phyloP scores from a whole-genome alignment of 1,140 invertebrate genomes.

The Eupristina koningsbergeri region DNA sequence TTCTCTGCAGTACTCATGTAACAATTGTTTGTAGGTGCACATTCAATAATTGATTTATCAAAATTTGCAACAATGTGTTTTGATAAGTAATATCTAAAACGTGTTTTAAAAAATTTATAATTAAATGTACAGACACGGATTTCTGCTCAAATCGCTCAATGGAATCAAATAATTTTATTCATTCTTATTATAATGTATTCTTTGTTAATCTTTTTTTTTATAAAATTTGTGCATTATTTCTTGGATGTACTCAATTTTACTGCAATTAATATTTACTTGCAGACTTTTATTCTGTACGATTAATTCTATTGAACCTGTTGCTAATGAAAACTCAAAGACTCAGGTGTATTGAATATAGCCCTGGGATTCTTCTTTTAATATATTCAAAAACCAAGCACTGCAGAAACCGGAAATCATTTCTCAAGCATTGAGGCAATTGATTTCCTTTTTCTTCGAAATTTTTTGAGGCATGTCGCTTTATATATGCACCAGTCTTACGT shows the following conservation, averaged over 20 bases:
- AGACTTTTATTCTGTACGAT: neutral
- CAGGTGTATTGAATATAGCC: neutral
- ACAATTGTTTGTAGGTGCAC: no score
- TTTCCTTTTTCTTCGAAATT: neutral
- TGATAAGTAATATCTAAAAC: no score
- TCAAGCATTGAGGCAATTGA: conserved; percentile 2
- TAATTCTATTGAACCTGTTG: neutral
- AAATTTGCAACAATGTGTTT: no score
- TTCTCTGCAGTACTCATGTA: no score
- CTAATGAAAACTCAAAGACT: neutral
- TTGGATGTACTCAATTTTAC: neutral
- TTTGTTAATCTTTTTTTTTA: no score
- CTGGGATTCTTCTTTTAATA: neutral
- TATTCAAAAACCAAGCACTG: neutral
- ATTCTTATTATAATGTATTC: no score
- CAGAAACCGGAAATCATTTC: neutral
- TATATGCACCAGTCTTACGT: conserved; percentile 9
- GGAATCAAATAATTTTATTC: no score
- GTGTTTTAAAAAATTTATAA: no score
- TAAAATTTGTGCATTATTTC: no score
- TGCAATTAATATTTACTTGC: neutral
- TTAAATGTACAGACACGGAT: no score
- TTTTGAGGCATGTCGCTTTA: neutral
- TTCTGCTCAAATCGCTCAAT: no score
- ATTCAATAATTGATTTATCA: no score